phyloP scores from a whole-genome alignment of 2,888 invertebrate genomes.

The Drosophila koepferae region DNA sequence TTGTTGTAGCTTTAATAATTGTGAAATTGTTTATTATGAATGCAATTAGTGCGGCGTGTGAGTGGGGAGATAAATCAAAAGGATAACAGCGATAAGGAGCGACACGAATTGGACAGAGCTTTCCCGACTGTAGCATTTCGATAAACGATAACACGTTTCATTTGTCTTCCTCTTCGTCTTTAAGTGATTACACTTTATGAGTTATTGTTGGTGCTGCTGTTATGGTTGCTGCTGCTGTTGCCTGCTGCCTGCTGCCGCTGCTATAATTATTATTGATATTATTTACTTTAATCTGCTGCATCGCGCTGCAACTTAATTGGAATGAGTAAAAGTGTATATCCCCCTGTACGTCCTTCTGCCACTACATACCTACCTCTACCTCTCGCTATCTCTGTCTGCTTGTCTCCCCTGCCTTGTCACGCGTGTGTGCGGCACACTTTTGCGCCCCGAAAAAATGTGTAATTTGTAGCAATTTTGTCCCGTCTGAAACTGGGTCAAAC shows the following conservation, averaged over 20 bases:
- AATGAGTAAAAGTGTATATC: conserved; percentile 59
- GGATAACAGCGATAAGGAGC: conserved; percentile 75
- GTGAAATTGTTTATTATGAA: conserved; percentile 69
- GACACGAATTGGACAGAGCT: conserved; percentile 49
- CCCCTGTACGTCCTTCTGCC: neutral
- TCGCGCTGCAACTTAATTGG: conserved; percentile 76
- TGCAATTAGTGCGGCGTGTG: conserved; percentile 63
- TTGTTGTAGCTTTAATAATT: conserved; percentile 43
- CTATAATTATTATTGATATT: conserved; percentile 69
- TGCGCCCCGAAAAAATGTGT: conserved; percentile 74
- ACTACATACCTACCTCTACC: neutral
- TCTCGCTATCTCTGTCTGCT: neutral
- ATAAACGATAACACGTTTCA: conserved; percentile 74
- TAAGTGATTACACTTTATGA: conserved; percentile 79
- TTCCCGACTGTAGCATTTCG: conserved; percentile 42
- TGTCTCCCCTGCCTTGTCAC: conserved; percentile 4
- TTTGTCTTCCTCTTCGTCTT: conserved; percentile 26
- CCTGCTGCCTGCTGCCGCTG: conserved; percentile 48
- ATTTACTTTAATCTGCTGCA: conserved; percentile 80
- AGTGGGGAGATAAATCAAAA: conserved; percentile 77
- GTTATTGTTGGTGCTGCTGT: conserved; percentile 54
- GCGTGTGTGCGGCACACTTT: conserved; percentile 77
- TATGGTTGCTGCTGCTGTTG: neutral
- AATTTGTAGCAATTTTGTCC: conserved; percentile 77
- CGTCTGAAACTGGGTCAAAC: conserved; percentile 72